These are phyloP conservation scores for Trichopoda pennipes DNA, from an alignment of 2,888 invertebrate species.

Conservation along the genomic window DNA sequence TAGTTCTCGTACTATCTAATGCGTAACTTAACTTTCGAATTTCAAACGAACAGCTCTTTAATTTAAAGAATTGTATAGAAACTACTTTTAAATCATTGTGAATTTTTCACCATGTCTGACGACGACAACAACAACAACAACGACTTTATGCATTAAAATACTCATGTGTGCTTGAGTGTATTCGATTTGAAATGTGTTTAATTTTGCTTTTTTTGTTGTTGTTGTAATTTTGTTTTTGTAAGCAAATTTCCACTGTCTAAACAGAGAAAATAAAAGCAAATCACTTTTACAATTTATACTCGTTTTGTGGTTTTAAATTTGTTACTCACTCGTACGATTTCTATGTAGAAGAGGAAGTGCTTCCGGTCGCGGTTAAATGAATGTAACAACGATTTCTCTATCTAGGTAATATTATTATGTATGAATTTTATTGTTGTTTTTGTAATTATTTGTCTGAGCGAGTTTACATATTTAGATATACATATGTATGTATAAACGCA, in stretches of 20 bases:
- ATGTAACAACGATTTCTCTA: conserved; percentile 67
- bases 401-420: conserved; percentile 57
- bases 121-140: too few species aligned
- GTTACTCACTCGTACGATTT: conserved; percentile 65
- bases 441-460: conserved; percentile 17
- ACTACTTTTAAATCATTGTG: conserved; percentile 44
- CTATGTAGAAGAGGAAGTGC: conserved; percentile 70
- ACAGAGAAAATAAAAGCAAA: conserved; percentile 55
- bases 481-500: not conserved
- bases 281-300: conserved; percentile 63
- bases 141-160: conserved; percentile 24
- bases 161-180: not conserved
- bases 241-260: conserved; percentile 54
- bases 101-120: conserved; percentile 32
- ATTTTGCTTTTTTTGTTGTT: not conserved
- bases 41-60: conserved; percentile 1
- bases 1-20: not conserved
- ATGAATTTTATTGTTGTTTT: conserved; percentile 29
- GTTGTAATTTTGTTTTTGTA: conserved; percentile 16
- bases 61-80: conserved; percentile 26
- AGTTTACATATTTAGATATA: conserved; percentile 17
- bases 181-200: conserved; percentile 42
- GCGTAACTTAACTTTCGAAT: not conserved
- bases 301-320: conserved; percentile 62
- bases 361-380: conserved; percentile 70